These are phyloP conservation scores for Selene dorsalis DNA, from an alignment of 2,797 vertebrate genomes.

Conservation along the genomic window DNA sequence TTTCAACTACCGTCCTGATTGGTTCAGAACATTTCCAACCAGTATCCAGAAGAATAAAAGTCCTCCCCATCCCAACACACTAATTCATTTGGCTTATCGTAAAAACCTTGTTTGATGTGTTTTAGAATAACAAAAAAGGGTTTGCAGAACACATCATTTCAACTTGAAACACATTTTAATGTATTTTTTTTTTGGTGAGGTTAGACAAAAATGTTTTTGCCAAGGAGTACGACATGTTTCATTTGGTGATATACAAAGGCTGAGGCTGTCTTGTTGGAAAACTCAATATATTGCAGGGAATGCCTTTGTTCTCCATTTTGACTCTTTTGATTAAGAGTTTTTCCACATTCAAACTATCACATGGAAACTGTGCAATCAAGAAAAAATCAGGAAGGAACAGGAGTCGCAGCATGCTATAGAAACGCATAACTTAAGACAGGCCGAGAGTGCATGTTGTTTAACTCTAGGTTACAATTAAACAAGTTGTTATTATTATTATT, in stretches of 20 bases:
- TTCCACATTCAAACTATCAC: slow-evolving; percentile 38
- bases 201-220: neutral
- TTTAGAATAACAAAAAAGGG: neutral
- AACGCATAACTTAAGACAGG: slow-evolving; percentile 11
- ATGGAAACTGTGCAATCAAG: slow-evolving; percentile 36
- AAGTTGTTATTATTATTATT: slow-evolving; percentile 3
- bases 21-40: neutral
- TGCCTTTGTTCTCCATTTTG: slow-evolving; percentile 34
- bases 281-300: slow-evolving; percentile 19
- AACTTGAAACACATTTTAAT: neutral
- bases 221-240: neutral
- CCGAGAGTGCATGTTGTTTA: neutral
- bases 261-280: slow-evolving; percentile 9
- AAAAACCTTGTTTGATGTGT: neutral
- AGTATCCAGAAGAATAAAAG: too few species aligned
- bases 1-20: neutral
- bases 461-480: slow-evolving; percentile 1
- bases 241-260: neutral
- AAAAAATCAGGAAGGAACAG: slow-evolving; percentile 27
- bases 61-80: too few species aligned
- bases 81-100: too few species aligned
- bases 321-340: slow-evolving; percentile 47
- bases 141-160: neutral
- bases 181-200: too few species aligned
- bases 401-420: neutral